These are phyloP conservation scores for Macquaria ambigua DNA, from an alignment of 2,113 vertebrate species.

Conservation along the genomic window DNA sequence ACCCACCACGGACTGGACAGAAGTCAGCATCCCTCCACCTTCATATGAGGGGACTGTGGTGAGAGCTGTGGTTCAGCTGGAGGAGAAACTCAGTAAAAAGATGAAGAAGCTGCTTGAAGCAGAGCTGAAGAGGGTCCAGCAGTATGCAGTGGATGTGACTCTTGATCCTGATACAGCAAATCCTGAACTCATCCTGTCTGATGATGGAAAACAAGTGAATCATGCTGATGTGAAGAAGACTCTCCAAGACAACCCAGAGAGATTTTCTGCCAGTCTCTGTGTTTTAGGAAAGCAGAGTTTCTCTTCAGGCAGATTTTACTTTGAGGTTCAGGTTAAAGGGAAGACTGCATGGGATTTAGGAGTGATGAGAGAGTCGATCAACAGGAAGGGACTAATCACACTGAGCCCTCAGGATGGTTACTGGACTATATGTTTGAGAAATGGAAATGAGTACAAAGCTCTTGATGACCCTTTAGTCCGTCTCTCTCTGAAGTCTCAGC, in stretches of 20 bases:
- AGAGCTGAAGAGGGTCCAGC: slow-evolving; percentile 26
- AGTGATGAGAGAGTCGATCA: not conserved
- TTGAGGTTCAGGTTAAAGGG: not conserved
- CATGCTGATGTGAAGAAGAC: not conserved
- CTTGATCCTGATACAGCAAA: slow-evolving; percentile 19
- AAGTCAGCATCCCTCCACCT: not conserved
- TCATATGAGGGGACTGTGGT: not conserved
- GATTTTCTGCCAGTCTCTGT: not conserved
- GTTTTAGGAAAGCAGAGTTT: slow-evolving; percentile 23
- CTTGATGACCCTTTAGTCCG: not conserved
- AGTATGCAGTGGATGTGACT: slow-evolving; percentile 27
- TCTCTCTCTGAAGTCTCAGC: not conserved
- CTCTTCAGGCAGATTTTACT: slow-evolving; percentile 22
- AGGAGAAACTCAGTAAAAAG: not conserved
- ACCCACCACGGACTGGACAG: not conserved
- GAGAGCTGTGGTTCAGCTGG: slow-evolving; percentile 10
- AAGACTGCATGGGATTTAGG: not conserved
- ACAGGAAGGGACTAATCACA: not conserved
- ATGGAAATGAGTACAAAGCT: not conserved
- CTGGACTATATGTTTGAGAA: slow-evolving; percentile 25
- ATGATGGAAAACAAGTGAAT: slow-evolving; percentile 5
- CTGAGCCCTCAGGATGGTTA: slow-evolving; percentile 11
- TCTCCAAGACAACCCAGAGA: not conserved
- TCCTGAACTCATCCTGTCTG: not conserved
- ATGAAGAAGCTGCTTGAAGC: not conserved